These are phyloP conservation scores for Napeogenes inachia DNA, from an alignment of 2,888 invertebrate species.

Conservation along the genomic window DNA sequence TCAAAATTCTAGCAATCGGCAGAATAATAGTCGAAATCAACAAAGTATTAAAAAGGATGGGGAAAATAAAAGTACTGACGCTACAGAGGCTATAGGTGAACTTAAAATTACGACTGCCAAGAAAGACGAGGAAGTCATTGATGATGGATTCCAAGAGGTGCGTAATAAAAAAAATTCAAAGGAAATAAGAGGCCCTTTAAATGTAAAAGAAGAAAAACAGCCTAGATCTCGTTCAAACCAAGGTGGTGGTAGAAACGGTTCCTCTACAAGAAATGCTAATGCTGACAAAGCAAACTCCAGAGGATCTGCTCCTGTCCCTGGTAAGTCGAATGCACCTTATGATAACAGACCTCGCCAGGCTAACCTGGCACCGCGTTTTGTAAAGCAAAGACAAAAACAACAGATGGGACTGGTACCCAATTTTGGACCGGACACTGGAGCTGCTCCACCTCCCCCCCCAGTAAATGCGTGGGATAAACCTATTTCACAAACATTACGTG, in stretches of 20 bases:
- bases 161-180: slow-evolving; percentile 87
- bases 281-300: slow-evolving; percentile 57
- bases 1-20: slow-evolving; percentile 56
- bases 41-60: slow-evolving; percentile 57
- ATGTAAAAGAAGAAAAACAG: slow-evolving; percentile 61
- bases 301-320: slow-evolving; percentile 53
- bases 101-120: slow-evolving; percentile 55
- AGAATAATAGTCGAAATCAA: slow-evolving; percentile 51
- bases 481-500: slow-evolving; percentile 81
- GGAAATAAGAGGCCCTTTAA: slow-evolving; percentile 63
- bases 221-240: slow-evolving; percentile 70
- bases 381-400: slow-evolving; percentile 82
- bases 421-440: slow-evolving; percentile 74
- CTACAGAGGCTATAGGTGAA: slow-evolving; percentile 66
- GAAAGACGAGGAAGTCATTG: slow-evolving; percentile 74
- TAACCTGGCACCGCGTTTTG: slow-evolving; percentile 86
- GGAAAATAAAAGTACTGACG: slow-evolving; percentile 59
- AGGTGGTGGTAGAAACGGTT: slow-evolving; percentile 66
- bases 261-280: slow-evolving; percentile 60
- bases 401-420: slow-evolving; percentile 63
- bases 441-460: slow-evolving; percentile 81
- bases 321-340: slow-evolving; percentile 59
- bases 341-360: slow-evolving; percentile 73
- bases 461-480: slow-evolving; percentile 93
- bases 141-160: slow-evolving; percentile 90